These are phyloP conservation scores for Dromiciops gliroides DNA, from an alignment of 2,113 vertebrate species.

Conservation along the genomic window DNA sequence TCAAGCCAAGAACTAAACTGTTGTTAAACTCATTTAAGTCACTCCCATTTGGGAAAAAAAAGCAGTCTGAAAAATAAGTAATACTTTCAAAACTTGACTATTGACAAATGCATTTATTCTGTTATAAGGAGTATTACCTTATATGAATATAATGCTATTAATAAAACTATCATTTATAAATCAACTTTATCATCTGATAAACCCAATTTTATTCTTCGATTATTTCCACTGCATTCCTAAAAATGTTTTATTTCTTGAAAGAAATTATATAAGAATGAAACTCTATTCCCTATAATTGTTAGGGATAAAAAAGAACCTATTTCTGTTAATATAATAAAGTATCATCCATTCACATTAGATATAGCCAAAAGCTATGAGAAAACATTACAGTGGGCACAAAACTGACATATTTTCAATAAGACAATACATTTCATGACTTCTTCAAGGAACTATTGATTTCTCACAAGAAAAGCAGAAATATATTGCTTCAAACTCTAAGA, in stretches of 20 bases:
- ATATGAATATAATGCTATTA: conserved; percentile 8
- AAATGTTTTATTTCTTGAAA: conserved; percentile 32
- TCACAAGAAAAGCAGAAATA: conserved; percentile 37
- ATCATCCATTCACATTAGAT: conserved; percentile 16
- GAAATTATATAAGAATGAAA: conserved; percentile 40
- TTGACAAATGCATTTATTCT: conserved; percentile 8
- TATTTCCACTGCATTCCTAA: conserved; percentile 36
- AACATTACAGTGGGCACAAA: conserved; percentile 41
- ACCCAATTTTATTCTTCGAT: conserved; percentile 33
- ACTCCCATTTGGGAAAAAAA: not conserved
- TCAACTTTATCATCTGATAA: conserved; percentile 37
- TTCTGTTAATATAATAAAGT: conserved; percentile 23
- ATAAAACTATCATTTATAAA: conserved; percentile 19
- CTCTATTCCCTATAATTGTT: conserved; percentile 19
- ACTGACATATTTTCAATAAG: conserved; percentile 32
- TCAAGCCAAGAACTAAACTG: not conserved
- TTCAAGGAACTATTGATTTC: conserved; percentile 45
- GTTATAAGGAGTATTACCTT: not conserved
- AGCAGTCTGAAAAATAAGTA: not conserved
- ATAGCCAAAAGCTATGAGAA: conserved; percentile 37
- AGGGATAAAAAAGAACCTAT: not conserved
- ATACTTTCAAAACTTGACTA: not conserved
- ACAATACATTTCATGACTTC: conserved; percentile 25
- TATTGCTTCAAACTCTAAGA: not conserved
- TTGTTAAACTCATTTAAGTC: not conserved